Base-by-base conservation (phyloP, 2,888 invertebrate species). In the Autographa pulchrina region DNA sequence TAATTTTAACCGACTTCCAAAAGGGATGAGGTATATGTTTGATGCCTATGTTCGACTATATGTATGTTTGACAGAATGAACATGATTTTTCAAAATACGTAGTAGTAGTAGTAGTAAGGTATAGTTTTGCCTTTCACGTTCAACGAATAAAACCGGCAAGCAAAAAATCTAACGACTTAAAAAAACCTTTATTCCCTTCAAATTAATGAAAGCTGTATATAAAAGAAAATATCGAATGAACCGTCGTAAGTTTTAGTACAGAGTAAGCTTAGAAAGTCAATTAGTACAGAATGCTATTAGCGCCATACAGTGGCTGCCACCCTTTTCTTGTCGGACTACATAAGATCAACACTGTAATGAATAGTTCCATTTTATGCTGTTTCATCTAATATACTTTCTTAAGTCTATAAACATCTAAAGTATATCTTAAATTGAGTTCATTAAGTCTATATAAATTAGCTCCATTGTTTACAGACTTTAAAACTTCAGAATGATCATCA, bases 301-400 rank as follows among this genome's bases (percentile, higher is more conserved):
- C 48, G n/a, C n/a, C 48, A n/a, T 48, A 48, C n/a, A 48, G n/a
- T 43, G 48, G n/a, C 48, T n/a, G 16, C 48, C 48, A 48, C n/a
- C 48, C 48, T 48, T 48, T 48, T 48, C 48, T 48, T 48, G 48
- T 48, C 48, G n/a, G 48, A 48, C 48, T 48, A 48, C 14, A n/a
- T 5, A 48, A 48, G 48, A 48, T 48, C 48, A 48, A n/a, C 43
- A 43, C 6, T n/a, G n/a, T 48, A 48, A 48, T 48, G 7, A 48
- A 48, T 48, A 48, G 48, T 48, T 48, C 16, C 7, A 48, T 48
- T 48, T 48, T 48, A 48, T 48, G 48, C n/a, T n/a, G 48, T 48
- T 1, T 48, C 48, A 48, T 48, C 48, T 43, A 43, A 16, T 14
- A 7, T n/a, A 48, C n/a, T n/a, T 48, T n/a, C 38, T n/a, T n/a